Conservation (phyloP, 2,797 vertebrate species). For the Saguinus oedipus region DNA sequence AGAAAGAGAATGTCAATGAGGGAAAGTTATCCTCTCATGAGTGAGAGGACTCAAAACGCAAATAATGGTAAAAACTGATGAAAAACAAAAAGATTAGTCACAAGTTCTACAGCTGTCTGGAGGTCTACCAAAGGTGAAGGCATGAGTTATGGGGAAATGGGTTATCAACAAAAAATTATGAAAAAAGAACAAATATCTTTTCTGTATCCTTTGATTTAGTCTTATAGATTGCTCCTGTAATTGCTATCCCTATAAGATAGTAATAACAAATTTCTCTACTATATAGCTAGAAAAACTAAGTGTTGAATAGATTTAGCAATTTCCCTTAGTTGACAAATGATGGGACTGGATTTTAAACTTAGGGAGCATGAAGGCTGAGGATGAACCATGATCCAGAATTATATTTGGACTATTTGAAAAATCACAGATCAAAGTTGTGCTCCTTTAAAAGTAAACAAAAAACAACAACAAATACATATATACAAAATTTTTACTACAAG, state of each 20-base stretch:
- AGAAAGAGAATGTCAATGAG: background rate
- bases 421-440: background rate
- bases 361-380: background rate
- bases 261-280: background rate
- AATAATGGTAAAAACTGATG: background rate
- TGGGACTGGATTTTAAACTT: background rate
- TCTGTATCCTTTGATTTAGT: background rate
- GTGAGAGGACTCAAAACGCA: background rate
- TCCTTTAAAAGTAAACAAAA: slow-evolving; percentile 7
- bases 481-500: background rate
- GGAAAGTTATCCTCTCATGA: background rate
- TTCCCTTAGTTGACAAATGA: background rate
- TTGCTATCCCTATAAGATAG: background rate
- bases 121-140: background rate
- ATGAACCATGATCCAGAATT: background rate
- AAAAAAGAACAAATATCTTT: background rate
- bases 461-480: background rate
- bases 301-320: background rate
- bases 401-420: background rate
- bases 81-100: background rate
- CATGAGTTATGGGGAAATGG: background rate
- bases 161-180: background rate
- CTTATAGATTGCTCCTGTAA: background rate
- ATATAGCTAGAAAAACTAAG: background rate
- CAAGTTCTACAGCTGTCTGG: background rate